Percentiles rank a stretch among this genome's conserved stretches.
phyloP scores from a whole-genome alignment of 2,113 vertebrate species.

The Echinops telfairi region DNA sequence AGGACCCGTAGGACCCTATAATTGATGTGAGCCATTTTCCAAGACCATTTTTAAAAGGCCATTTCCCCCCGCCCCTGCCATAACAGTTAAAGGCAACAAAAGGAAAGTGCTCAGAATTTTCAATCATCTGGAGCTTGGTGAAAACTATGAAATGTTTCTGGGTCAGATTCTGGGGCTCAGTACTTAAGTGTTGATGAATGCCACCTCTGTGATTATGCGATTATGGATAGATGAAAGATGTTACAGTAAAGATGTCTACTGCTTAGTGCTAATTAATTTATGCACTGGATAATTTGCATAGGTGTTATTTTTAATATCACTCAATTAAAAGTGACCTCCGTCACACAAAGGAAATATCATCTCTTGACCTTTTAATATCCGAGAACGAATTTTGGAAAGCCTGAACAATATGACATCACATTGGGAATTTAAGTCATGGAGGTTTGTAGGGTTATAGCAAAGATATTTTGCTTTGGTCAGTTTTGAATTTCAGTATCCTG shows the following conservation, averaged over 20 bases:
- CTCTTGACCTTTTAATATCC: slow-evolving; percentile 33
- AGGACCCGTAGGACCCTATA: background rate
- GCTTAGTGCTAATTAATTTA: slow-evolving; percentile 34
- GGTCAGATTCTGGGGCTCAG: background rate
- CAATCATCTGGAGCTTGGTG: background rate
- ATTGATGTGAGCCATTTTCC: background rate
- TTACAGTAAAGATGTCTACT: background rate
- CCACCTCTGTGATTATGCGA: background rate
- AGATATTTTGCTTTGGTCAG: slow-evolving; percentile 26
- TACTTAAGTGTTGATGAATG: background rate
- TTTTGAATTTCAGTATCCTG: slow-evolving; percentile 65
- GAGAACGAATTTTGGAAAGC: slow-evolving; percentile 24
- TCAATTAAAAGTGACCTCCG: background rate
- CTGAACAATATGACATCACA: background rate
- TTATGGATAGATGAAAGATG: background rate
- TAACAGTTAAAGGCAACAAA: background rate
- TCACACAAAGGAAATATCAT: background rate
- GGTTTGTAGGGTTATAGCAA: background rate
- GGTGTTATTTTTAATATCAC: slow-evolving; percentile 26
- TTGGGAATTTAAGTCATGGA: slow-evolving; percentile 18
- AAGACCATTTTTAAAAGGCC: background rate
- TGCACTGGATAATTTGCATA: slow-evolving; percentile 6
- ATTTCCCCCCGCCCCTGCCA: background rate
- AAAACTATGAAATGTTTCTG: background rate
- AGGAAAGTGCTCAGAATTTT: background rate